These are phyloP conservation scores for Dermatemys mawii DNA, from an alignment of 2,113 vertebrate species.

Conservation along the genomic window DNA sequence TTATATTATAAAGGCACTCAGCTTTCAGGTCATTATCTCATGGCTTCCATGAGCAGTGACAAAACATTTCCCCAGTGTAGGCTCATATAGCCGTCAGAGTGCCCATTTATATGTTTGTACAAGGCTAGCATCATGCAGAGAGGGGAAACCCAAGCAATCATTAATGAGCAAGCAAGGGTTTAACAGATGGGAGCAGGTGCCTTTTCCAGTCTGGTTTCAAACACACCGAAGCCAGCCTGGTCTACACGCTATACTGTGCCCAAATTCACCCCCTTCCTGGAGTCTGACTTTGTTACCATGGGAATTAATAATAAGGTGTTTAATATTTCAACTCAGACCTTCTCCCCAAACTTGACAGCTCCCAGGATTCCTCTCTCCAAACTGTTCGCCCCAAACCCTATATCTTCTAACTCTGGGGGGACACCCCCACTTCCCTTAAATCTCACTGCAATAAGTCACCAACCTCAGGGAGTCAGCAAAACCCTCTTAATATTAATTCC, in stretches of 20 bases:
- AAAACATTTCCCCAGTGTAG: neutral
- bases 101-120: neutral
- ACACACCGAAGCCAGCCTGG: neutral
- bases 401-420: neutral
- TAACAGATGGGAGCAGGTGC: neutral
- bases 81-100: neutral
- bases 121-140: neutral
- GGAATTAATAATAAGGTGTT: neutral
- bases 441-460: neutral
- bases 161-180: neutral
- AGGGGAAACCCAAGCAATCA: neutral
- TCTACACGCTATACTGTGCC: neutral
- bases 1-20: slow-evolving; percentile 36
- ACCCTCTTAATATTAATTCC: neutral
- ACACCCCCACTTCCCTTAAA: neutral
- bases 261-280: neutral
- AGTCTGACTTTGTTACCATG: neutral
- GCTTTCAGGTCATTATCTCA: slow-evolving; percentile 60
- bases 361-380: neutral
- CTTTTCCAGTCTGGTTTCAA: neutral
- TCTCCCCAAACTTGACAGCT: neutral
- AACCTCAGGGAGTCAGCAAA: neutral
- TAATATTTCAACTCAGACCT: neutral
- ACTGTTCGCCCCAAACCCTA: neutral
- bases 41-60: slow-evolving; percentile 32